Base-by-base conservation (phyloP, 2,113 vertebrate genomes). In the Myrmophylax atrothorax region DNA sequence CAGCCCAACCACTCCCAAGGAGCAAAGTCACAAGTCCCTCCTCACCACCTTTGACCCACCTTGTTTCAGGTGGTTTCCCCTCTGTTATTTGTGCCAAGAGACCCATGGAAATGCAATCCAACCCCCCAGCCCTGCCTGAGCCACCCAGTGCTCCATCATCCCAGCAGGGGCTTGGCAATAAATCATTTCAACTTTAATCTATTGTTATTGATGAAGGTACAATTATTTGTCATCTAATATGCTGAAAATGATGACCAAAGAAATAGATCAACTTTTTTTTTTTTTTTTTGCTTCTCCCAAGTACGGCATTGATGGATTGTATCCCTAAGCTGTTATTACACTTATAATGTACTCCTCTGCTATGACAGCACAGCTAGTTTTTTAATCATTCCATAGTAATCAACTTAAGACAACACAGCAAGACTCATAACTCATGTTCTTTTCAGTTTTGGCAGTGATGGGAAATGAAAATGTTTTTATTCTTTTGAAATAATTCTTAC, bases 141-240 rank as follows among this genome's bases (percentile, higher is more conserved):
- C 98, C 98, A 98, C 98, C 98, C 86, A 6, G 97, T 91, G 97
- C 98, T 99, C 98, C 97, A 98, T 98, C 98, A 98, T 97, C 98
- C 97, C 97, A 63, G 97, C 96, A 94, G 93, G 95, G 97, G 97
- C 98, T 98, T 97, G 97, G 99, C 98, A 98, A 99, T 99, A 99
- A 99, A 99, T 99, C 99, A 99, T 98, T 98, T 98, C 98, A 99
- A 97, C 98, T 99, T 98, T 99, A 99, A 99, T 99, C 99, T 99
- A 99, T 98, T 99, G 99, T 99, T 99, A 99, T 99, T 99, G 99
- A 99, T 99, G 99, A 99, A 99, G 98, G 98, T 98, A 98, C 99
- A 99, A 99, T 99, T 99, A 99, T 99, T 99, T 99, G 99, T 99
- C 99, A 99, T 99, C 99, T 99, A 99, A 99, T 99, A 98, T 98